Evolutionary conservation across 2,797 vertebrate genomes (phyloP).

Genomic region (Mormyrus hasselquistii): DNA sequence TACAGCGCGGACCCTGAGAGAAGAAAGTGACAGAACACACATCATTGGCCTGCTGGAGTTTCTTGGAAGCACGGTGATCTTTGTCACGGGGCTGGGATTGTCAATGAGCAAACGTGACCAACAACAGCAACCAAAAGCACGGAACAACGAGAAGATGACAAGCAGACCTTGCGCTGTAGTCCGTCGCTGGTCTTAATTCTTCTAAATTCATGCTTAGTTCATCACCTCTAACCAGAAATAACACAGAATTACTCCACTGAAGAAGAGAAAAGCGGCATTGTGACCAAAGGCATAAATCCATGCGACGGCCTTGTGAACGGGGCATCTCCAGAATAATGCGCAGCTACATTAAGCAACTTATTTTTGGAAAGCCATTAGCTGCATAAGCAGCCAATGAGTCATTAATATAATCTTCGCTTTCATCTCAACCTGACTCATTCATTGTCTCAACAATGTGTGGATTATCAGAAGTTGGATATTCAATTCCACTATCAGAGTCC

Average conservation of each 20-base stretch:
- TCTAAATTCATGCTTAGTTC: conserved; percentile 82
- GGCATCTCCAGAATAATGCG: background rate
- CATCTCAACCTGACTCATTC: background rate
- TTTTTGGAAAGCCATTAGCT: background rate
- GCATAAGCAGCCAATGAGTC: background rate
- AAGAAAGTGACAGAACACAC: conserved; percentile 28
- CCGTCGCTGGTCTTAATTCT: conserved; percentile 89
- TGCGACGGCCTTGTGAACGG: background rate
- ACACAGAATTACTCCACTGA: background rate
- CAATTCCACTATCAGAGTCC: background rate
- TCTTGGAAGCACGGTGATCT: background rate
- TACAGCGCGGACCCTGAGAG: conserved; percentile 76
- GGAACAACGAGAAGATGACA: conserved; percentile 17
- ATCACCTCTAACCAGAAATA: conserved; percentile 66
- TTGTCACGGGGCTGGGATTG: background rate
- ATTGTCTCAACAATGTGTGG: background rate
- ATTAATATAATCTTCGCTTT: background rate
- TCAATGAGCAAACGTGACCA: background rate
- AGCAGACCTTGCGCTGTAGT: conserved; percentile 86
- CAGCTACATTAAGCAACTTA: background rate
- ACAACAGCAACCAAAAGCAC: background rate
- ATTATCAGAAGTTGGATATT: background rate
- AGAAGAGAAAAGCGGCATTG: background rate
- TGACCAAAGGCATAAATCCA: background rate
- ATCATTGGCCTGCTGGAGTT: background rate